Evolutionary conservation across 2,888 invertebrate genomes (phyloP), one percentile per base, ranked within the genome.

Genomic region (Watsonalla cultraria): DNA sequence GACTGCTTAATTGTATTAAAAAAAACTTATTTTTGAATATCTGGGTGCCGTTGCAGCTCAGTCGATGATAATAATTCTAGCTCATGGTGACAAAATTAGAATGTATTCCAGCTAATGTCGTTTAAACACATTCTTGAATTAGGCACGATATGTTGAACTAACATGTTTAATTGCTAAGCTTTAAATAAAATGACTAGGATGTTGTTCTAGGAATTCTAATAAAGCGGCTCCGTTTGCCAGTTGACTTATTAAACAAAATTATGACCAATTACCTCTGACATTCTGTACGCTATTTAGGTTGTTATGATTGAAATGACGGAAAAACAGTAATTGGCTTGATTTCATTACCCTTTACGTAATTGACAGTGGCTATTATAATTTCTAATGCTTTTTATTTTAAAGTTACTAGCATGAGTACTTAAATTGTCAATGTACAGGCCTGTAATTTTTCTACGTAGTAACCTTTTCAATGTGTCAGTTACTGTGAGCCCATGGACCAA

Each of bases 271-370:
- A 65, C 54, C 51, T 51, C 56, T 58, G 56, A 55, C 51, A 49
- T 49, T 49, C 56, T 60, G 55, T 60, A 56, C 54, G 57, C 60
- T 59, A 70, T 68, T 64, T 60, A 55, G 61, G 60, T 48, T 57
- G 54, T 54, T 54, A 62, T 56, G 59, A 60, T 60, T 62, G 61
- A 51, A 53, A 51, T 57, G 50, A 53, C 57, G 51, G 54, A 58
- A 57, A 61, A 59, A 61, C 52, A 55, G 54, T 64, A 66, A 68
- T 64, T 62, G 60, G 53, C 53, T 56, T 57, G 59, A 62, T 64
- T 65, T 57, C 52, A 53, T 52, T 59, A 59, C 37, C 49, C 49
- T 49, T 15, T 49, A 15, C 33, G 7, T 15, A 11, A 33, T 13
- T 58, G 7, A 47, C 42, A 42, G 5, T 11, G 42, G 11, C 5